Conservation (phyloP, 2,797 vertebrate species). For the Sciaenops ocellatus region DNA sequence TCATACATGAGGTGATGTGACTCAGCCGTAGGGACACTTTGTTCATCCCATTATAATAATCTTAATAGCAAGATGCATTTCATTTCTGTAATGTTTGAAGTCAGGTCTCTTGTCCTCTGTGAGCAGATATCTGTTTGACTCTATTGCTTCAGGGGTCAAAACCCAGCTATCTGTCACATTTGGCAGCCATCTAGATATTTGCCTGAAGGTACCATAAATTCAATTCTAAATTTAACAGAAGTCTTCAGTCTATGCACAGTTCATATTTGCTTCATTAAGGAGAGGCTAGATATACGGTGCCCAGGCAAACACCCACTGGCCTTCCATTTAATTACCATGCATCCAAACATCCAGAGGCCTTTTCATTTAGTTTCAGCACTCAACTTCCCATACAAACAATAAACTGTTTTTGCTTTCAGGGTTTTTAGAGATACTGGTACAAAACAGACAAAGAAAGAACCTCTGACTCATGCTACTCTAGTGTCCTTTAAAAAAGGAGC, state of each 20-base stretch:
- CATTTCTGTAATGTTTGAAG: slow-evolving; percentile 53
- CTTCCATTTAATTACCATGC: slow-evolving; percentile 58
- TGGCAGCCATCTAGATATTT: slow-evolving; percentile 62
- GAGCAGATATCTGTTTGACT: slow-evolving; percentile 67
- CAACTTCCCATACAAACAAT: slow-evolving; percentile 30
- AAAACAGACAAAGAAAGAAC: slow-evolving; percentile 23
- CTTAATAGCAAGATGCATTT: slow-evolving; percentile 52
- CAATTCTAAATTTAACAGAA: slow-evolving; percentile 55
- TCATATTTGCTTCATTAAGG: slow-evolving; percentile 59
- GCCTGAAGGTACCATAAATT: slow-evolving; percentile 60
- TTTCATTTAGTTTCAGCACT: slow-evolving; percentile 41
- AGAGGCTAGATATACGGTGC: slow-evolving; percentile 33
- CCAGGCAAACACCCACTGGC: slow-evolving; percentile 55
- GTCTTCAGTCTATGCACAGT: slow-evolving; percentile 49
- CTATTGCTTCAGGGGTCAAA: slow-evolving; percentile 69
- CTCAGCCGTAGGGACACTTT: slow-evolving; percentile 35
- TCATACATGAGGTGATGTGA: slow-evolving; percentile 27
- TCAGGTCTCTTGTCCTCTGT: slow-evolving; percentile 55
- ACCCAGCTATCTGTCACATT: slow-evolving; percentile 65
- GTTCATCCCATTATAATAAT: slow-evolving; percentile 52
- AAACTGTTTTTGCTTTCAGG: not conserved
- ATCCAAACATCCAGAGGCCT: slow-evolving; percentile 52
- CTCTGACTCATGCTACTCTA: slow-evolving; percentile 14
- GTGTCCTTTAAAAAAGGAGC: slow-evolving; percentile 15
- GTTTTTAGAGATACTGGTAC: slow-evolving; percentile 1